These are phyloP conservation scores for Meiosimyza platycephala DNA, from an alignment of 2,888 invertebrate genomes.

Conservation along the genomic window DNA sequence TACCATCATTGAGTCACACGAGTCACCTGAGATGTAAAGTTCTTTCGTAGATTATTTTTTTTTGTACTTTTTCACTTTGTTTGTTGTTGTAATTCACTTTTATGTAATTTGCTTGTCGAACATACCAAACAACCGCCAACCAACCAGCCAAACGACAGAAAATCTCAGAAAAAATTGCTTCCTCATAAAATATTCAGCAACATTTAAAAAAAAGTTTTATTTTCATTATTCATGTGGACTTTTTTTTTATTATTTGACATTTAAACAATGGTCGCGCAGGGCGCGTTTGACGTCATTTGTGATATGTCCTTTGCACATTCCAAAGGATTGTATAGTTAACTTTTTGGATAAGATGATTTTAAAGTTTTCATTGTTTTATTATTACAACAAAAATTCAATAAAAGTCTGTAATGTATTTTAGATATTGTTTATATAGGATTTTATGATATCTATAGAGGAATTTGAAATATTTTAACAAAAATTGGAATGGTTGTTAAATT, in stretches of 20 bases:
- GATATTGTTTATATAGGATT: too few relatives aligned
- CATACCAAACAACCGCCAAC: not conserved
- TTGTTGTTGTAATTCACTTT: slow-evolving; percentile 15
- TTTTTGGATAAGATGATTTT: too few relatives aligned
- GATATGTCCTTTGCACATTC: slow-evolving; percentile 19
- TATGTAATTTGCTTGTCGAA: slow-evolving; percentile 5
- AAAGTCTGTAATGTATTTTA: too few relatives aligned
- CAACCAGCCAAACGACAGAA: too few relatives aligned
- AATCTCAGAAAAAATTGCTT: not conserved
- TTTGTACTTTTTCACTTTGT: slow-evolving; percentile 12
- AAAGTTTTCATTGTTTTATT: too few relatives aligned
- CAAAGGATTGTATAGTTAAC: slow-evolving; percentile 45
- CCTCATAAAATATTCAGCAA: slow-evolving; percentile 59
- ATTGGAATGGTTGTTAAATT: too few relatives aligned
- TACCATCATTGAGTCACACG: slow-evolving; percentile 24
- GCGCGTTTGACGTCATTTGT: too few relatives aligned
- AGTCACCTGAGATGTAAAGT: slow-evolving; percentile 44
- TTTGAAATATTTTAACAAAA: too few relatives aligned
- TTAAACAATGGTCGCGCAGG: slow-evolving; percentile 17
- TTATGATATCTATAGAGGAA: too few relatives aligned
- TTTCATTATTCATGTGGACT: slow-evolving; percentile 59
- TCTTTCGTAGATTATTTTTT: slow-evolving; percentile 27
- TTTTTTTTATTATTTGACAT: slow-evolving; percentile 46
- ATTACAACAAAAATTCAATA: too few relatives aligned
- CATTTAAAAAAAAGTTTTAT: slow-evolving; percentile 60